phyloP scores from a whole-genome alignment of 2,888 invertebrate genomes.

The Apamea monoglypha region DNA sequence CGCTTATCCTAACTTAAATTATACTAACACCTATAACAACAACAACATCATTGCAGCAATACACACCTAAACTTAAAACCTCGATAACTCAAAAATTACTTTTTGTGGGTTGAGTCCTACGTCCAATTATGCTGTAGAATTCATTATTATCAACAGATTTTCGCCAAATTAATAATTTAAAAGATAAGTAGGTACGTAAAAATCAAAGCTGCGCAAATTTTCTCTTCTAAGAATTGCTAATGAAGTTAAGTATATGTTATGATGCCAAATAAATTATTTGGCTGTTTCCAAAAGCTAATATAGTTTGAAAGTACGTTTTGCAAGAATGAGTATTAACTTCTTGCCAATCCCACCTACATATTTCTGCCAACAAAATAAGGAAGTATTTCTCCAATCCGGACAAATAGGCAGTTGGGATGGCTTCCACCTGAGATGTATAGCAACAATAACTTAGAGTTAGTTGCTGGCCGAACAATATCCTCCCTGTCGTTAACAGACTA shows the following conservation, averaged over 20 bases:
- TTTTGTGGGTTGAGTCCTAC: no score
- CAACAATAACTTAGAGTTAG: constrained; percentile 68
- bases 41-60: no score
- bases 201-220: background rate
- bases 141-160: background rate
- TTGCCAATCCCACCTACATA: constrained; percentile 28
- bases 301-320: background rate
- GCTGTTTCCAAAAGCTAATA: background rate
- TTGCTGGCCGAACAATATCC: constrained; percentile 34
- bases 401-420: constrained; percentile 61
- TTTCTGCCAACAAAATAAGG: constrained; percentile 49
- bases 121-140: background rate
- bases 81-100: no score
- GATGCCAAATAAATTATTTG: background rate
- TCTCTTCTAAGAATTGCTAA: background rate
- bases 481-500: constrained; percentile 19
- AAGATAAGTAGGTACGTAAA: background rate
- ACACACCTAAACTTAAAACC: no score
- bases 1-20: no score
- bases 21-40: no score
- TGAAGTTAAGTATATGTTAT: background rate
- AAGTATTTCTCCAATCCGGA: constrained; percentile 45
- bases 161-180: background rate
- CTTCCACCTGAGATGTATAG: constrained; percentile 61
- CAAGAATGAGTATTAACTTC: constrained; percentile 5